Conservation (phyloP, 2,888 invertebrate species). For the Heliconius charithonia region DNA sequence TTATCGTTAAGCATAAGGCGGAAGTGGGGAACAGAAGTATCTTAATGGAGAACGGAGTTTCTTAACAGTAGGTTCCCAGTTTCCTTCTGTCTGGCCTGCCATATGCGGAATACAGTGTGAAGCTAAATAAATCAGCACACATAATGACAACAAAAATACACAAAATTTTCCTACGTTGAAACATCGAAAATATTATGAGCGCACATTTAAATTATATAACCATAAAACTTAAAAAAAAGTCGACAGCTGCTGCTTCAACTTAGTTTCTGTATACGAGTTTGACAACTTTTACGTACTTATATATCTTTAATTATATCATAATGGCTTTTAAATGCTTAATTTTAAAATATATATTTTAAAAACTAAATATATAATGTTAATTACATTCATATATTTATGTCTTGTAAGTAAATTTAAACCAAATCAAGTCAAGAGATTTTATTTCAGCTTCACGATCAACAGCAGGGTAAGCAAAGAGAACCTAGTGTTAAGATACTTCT, state of each 20-base stretch:
- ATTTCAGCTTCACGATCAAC: no score
- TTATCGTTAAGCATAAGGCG: no score
- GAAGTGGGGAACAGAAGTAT: no score
- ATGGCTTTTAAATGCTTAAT: not conserved
- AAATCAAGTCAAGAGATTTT: no score
- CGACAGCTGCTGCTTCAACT: not conserved
- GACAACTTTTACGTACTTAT: slow-evolving; percentile 39
- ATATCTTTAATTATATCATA: slow-evolving; percentile 10
- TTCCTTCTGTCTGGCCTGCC: no score
- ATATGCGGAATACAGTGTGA: no score
- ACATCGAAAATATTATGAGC: not conserved
- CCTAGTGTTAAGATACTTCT: no score
- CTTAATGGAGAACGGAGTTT: no score
- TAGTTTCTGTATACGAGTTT: slow-evolving; percentile 26
- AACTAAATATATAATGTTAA: not conserved
- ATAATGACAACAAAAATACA: not conserved
- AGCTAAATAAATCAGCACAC: not conserved
- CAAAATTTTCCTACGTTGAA: slow-evolving; percentile 13
- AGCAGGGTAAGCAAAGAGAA: no score
- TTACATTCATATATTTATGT: not conserved
- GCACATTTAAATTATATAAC: slow-evolving; percentile 21
- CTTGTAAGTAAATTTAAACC: no score
- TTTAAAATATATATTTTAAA: not conserved
- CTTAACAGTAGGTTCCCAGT: no score
- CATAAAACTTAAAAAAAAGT: slow-evolving; percentile 9